phyloP scores from a whole-genome alignment of 1,140 invertebrate genomes.

The Orussus abietinus region DNA sequence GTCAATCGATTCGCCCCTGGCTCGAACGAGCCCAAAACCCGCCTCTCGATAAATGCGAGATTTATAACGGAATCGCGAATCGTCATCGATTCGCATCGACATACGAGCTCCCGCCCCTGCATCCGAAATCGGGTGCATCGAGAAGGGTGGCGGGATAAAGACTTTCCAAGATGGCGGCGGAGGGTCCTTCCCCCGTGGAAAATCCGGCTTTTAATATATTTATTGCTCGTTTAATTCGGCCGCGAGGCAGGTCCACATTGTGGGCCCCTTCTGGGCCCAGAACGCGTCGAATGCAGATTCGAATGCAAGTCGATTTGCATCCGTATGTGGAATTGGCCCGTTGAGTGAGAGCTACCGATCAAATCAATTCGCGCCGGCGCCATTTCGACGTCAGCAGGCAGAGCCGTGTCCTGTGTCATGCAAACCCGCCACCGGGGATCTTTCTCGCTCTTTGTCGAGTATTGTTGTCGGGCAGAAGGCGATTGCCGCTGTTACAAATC shows the following conservation, averaged over 20 bases:
- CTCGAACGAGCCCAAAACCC: slow-evolving; percentile 15
- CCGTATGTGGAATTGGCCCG: background rate
- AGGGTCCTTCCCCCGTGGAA: too few species aligned
- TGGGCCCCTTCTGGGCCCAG: too few species aligned
- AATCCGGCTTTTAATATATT: slow-evolving; percentile 21
- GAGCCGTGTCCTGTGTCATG: slow-evolving; percentile 26
- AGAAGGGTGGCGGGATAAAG: background rate
- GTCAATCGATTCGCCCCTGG: slow-evolving; percentile 5
- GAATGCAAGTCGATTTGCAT: too few species aligned
- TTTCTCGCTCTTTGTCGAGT: too few species aligned
- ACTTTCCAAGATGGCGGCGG: too few species aligned
- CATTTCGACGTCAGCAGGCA: slow-evolving; percentile 26
- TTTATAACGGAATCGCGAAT: slow-evolving; percentile 12
- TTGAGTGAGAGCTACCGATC: background rate
- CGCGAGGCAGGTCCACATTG: too few species aligned
- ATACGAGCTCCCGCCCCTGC: slow-evolving; percentile 7
- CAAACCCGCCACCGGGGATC: slow-evolving; percentile 35
- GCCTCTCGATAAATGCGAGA: slow-evolving; percentile 13
- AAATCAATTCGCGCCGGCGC: slow-evolving; percentile 6
- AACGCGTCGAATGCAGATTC: too few species aligned
- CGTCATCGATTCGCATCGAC: slow-evolving; percentile 13
- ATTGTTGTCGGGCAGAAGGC: too few species aligned
- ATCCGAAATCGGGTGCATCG: slow-evolving; percentile 14
- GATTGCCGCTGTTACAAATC: too few species aligned
- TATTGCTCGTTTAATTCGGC: slow-evolving; percentile 18